These are phyloP conservation scores for Monodelphis domestica DNA, from an alignment of 2,797 vertebrate species.

Conservation along the genomic window DNA sequence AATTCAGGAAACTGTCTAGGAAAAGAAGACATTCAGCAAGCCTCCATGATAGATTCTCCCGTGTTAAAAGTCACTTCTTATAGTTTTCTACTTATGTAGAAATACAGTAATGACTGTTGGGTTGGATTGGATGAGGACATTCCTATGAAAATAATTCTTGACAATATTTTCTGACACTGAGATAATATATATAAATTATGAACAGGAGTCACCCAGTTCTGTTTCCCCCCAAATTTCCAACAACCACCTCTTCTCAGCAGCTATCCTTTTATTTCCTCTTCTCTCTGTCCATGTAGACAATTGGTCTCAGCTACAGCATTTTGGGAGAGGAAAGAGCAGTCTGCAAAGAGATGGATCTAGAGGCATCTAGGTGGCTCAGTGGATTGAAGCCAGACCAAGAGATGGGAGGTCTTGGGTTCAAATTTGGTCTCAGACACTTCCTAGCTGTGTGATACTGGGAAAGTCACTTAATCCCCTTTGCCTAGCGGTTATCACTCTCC, in stretches of 20 bases:
- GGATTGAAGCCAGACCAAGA: too few species aligned
- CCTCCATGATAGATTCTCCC: constrained; percentile 54
- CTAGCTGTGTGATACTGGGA: too few species aligned
- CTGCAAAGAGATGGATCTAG: not conserved
- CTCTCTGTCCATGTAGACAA: constrained; percentile 53
- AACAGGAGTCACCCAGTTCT: constrained; percentile 59
- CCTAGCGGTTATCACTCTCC: too few species aligned
- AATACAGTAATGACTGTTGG: not conserved
- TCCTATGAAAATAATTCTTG: constrained; percentile 41
- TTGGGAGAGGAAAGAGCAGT: not conserved
- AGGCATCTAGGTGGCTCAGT: too few species aligned
- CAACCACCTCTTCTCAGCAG: constrained; percentile 51
- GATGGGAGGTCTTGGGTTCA: too few species aligned
- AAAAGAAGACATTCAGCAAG: constrained; percentile 13
- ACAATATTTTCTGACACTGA: constrained; percentile 57
- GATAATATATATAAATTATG: constrained; percentile 54
- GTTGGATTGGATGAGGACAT: not conserved
- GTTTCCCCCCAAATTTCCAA: constrained; percentile 40
- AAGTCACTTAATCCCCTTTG: too few species aligned
- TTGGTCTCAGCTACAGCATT: constrained; percentile 45
- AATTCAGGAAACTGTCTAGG: not conserved
- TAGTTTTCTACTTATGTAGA: constrained; percentile 27
- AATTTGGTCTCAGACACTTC: too few species aligned
- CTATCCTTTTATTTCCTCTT: constrained; percentile 55
- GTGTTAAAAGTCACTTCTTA: constrained; percentile 40